Conservation (phyloP, 2,797 vertebrate genomes). For the Toxotes lorentzi region DNA sequence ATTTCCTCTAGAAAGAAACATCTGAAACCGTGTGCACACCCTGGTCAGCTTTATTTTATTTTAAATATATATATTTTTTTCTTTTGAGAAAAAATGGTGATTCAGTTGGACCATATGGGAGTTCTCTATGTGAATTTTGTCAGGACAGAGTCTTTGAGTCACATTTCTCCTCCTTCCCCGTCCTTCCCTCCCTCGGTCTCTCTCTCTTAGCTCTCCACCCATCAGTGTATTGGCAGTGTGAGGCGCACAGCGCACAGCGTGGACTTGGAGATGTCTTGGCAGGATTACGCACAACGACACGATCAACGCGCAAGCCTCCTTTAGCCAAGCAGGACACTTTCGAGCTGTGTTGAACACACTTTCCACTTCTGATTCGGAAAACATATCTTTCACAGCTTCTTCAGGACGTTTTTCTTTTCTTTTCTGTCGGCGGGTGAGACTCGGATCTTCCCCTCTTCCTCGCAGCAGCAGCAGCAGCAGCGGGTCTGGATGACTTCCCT, state of each 20-base stretch:
- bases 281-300: slow-evolving; percentile 67
- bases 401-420: slow-evolving; percentile 9
- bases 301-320: slow-evolving; percentile 13
- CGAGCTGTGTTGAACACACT: neutral
- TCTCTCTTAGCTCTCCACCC: slow-evolving; percentile 56
- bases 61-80: no score
- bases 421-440: slow-evolving; percentile 24
- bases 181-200: slow-evolving; percentile 35
- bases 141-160: slow-evolving; percentile 47
- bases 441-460: slow-evolving; percentile 5
- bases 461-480: slow-evolving; percentile 13
- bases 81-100: slow-evolving; percentile 1
- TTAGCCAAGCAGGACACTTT: slow-evolving; percentile 16
- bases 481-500: slow-evolving; percentile 54
- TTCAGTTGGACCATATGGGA: slow-evolving; percentile 16
- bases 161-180: slow-evolving; percentile 59
- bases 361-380: slow-evolving; percentile 25
- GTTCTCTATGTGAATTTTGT: slow-evolving; percentile 32
- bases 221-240: slow-evolving; percentile 34
- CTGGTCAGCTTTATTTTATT: neutral
- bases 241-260: slow-evolving; percentile 59
- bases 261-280: slow-evolving; percentile 73
- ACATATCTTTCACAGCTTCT: neutral
- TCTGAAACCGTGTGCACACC: neutral
- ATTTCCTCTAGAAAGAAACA: neutral